Conservation (phyloP, 2,797 vertebrate species). For the Sciurus vulgaris region DNA sequence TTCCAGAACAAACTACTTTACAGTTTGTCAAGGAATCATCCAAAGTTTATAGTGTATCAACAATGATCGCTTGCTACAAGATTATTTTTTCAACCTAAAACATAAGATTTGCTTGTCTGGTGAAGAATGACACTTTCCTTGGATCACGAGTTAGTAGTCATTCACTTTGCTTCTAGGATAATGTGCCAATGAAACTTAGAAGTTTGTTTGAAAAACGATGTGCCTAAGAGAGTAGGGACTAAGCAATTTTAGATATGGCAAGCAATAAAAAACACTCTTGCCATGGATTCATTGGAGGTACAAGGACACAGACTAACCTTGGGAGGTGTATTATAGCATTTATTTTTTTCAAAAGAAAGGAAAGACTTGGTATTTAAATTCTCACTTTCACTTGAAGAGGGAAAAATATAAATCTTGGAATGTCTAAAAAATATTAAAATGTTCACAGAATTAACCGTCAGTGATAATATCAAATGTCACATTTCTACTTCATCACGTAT, state of each 20-base stretch:
- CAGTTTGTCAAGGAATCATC: slow-evolving; percentile 57
- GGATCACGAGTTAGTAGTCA: slow-evolving; percentile 49
- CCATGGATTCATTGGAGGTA: slow-evolving; percentile 85
- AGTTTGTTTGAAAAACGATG: slow-evolving; percentile 88
- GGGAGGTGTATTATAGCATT: slow-evolving; percentile 86
- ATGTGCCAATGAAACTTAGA: slow-evolving; percentile 83
- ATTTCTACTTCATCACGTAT: slow-evolving; percentile 76
- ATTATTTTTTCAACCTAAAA: slow-evolving; percentile 59
- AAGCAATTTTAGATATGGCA: slow-evolving; percentile 88
- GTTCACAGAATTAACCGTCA: slow-evolving; percentile 75
- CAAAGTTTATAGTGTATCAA: slow-evolving; percentile 44
- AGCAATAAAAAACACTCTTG: slow-evolving; percentile 88
- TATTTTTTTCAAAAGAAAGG: slow-evolving; percentile 82
- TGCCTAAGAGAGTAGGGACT: slow-evolving; percentile 85
- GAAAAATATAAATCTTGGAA: slow-evolving; percentile 81
- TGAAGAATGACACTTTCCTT: slow-evolving; percentile 17
- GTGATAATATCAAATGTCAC: slow-evolving; percentile 81
- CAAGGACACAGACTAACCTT: slow-evolving; percentile 89
- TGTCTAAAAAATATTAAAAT: slow-evolving; percentile 81
- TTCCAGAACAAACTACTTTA: slow-evolving; percentile 56
- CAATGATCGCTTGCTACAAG: slow-evolving; percentile 35
- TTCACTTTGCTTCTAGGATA: slow-evolving; percentile 82
- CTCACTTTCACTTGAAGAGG: slow-evolving; percentile 71
- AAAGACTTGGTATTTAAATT: slow-evolving; percentile 86
- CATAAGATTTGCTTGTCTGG: slow-evolving; percentile 45